Base-by-base conservation (phyloP, 1,140 invertebrate species). In the Stenopsyche tienmushanensis region DNA sequence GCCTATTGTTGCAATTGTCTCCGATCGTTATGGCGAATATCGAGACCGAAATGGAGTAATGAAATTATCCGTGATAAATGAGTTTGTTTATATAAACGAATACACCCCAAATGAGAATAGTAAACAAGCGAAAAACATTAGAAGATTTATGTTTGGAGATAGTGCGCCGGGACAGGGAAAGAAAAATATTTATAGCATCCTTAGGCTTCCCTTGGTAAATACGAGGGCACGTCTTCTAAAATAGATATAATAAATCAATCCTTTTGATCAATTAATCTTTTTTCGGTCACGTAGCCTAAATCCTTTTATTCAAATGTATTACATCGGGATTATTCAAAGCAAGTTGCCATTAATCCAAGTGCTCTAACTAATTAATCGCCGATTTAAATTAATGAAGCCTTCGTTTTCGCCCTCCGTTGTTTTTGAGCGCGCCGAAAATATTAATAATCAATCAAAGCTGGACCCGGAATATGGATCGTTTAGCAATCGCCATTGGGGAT, bases 51-150 rank as follows among this genome's bases (percentile, higher is more conserved):
- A 57, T 24, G 34, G 29, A 57, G 54, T 57, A 57, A 57, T 57
- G 54, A 57, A 57, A 57, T 57, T 57, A 57, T 57, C 54, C 34
- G 54, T 57, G 54, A 57, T 57, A 29, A 57, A 57, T 57, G 54
- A 57, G 54, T 57, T 57, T 57, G 54, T 57, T 57, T 57, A 57
- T 57, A 57, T 57, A 57, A 57, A 57, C 34, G 54, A 42, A 57
- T 57, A 57, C 54, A 39, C 54, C 34, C 54, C 54, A 57, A 57
- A 57, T 57, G 54, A 57, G 54, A 57, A 57, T 57, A 57, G 54
- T 57, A 57, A 57, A 57, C 54, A 57, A 42, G 54, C 54, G 54
- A 57, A 57, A 55, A 57, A 57, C 54, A 57, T 57, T 57, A 57
- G 54, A 57, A 57, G 54, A 57, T 57, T 57, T 57, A 57, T 57